Percentiles rank a stretch among this genome's conserved stretches.
phyloP scores from a whole-genome alignment of 2,888 invertebrate genomes.

The Agriopis marginaria region DNA sequence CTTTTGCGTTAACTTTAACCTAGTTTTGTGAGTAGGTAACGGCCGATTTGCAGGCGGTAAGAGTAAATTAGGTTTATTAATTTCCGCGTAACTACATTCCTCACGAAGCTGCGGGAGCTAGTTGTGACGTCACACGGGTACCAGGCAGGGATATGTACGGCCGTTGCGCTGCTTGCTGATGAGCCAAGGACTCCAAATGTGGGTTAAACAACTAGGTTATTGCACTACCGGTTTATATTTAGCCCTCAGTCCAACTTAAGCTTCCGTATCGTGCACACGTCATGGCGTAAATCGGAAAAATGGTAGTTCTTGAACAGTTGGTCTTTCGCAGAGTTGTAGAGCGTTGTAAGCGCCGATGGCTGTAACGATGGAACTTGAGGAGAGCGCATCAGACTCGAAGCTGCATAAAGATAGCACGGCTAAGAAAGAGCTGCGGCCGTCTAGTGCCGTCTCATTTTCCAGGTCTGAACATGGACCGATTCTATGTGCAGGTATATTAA shows the following conservation, averaged over 20 bases:
- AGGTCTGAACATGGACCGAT: conserved; percentile 80
- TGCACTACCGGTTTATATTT: conserved; percentile 78
- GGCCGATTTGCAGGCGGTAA: conserved; percentile 71
- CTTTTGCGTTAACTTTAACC: conserved; percentile 66
- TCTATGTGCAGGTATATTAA: conserved; percentile 50
- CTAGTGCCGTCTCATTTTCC: conserved; percentile 76
- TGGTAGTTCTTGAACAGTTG: conserved; percentile 55
- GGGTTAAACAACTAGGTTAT: conserved; percentile 86
- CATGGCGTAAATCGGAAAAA: conserved; percentile 48
- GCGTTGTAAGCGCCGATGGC: conserved; percentile 68
- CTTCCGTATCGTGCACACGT: conserved; percentile 64
- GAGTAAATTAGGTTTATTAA: conserved; percentile 76
- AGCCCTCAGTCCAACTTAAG: conserved; percentile 68
- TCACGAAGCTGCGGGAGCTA: conserved; percentile 65
- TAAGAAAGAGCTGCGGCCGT: conserved; percentile 77
- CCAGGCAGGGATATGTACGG: conserved; percentile 80
- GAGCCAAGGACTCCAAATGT: conserved; percentile 77
- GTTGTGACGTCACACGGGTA: conserved; percentile 81
- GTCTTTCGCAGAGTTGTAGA: conserved; percentile 67
- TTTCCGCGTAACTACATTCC: conserved; percentile 73
- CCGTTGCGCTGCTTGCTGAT: conserved; percentile 65
- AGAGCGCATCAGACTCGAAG: conserved; percentile 81
- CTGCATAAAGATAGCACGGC: conserved; percentile 75
- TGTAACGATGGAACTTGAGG: conserved; percentile 82
- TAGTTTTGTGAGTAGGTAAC: conserved; percentile 61